These are phyloP conservation scores for Pseudobourletiella spinata DNA, from an alignment of 1,140 invertebrate species.

Conservation along the genomic window DNA sequence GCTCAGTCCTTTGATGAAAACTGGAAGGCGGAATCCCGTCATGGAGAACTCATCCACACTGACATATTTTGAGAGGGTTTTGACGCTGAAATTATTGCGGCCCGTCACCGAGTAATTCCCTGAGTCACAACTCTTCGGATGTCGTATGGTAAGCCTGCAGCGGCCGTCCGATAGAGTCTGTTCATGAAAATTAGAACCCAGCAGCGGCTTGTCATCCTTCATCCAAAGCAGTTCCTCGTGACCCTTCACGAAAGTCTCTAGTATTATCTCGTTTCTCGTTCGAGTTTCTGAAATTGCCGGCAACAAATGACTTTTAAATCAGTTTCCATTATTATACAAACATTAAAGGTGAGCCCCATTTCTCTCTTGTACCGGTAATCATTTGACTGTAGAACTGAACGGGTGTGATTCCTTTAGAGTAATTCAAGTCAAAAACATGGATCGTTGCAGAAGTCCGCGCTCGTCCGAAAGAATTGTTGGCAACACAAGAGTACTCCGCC, in stretches of 20 bases:
- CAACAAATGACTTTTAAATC: too few relatives aligned
- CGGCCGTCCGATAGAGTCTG: not conserved
- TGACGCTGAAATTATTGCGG: not conserved
- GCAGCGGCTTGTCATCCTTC: not conserved
- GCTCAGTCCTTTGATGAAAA: conserved; percentile 3
- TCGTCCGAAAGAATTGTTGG: not conserved
- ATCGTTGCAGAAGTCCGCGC: conserved; percentile 4
- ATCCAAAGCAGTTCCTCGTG: conserved; percentile 2
- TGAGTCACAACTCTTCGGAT: not conserved
- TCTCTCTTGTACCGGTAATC: not conserved
- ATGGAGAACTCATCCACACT: conserved; percentile 1
- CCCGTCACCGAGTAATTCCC: not conserved
- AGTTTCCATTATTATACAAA: too few relatives aligned
- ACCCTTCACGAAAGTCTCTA: conserved; percentile 7
- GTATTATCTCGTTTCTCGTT: conserved; percentile 4
- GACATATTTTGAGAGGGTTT: not conserved
- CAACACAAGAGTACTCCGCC: conserved; percentile 3
- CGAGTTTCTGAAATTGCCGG: conserved; percentile 1
- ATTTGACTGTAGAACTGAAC: conserved; percentile 9
- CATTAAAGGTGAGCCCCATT: too few relatives aligned
- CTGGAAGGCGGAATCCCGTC: not conserved
- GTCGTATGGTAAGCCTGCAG: not conserved
- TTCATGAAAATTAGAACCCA: not conserved
- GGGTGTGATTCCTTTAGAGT: not conserved
- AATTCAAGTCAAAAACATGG: conserved; percentile 1